phyloP scores from a whole-genome alignment of 2,888 invertebrate species.

The Drosophila tanythrix region DNA sequence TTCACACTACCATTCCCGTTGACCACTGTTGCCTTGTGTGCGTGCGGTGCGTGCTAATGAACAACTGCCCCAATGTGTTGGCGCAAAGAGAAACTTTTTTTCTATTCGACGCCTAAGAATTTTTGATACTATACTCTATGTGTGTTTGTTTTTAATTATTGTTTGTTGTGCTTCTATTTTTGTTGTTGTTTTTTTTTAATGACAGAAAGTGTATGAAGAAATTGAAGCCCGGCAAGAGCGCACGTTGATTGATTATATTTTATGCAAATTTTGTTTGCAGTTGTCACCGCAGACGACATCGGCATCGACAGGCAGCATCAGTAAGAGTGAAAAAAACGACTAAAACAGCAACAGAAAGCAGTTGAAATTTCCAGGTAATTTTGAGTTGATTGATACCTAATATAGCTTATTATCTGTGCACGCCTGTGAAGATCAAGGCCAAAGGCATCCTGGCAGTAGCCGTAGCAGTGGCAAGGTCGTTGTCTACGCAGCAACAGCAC shows the following conservation, averaged over 20 bases:
- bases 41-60: slow-evolving; percentile 62
- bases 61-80: slow-evolving; percentile 45
- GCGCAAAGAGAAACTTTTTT: slow-evolving; percentile 73
- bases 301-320: not conserved
- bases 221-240: slow-evolving; percentile 59
- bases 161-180: slow-evolving; percentile 26
- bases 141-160: slow-evolving; percentile 31
- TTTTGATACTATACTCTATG: slow-evolving; percentile 39
- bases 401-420: slow-evolving; percentile 15
- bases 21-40: slow-evolving; percentile 31
- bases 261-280: slow-evolving; percentile 70
- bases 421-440: slow-evolving; percentile 66
- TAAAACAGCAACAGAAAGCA: not conserved
- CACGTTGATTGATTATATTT: slow-evolving; percentile 52
- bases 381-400: slow-evolving; percentile 7
- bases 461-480: slow-evolving; percentile 42
- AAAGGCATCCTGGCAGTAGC: slow-evolving; percentile 23
- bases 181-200: slow-evolving; percentile 25
- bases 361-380: slow-evolving; percentile 48
- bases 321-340: slow-evolving; percentile 4
- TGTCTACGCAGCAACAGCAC: slow-evolving; percentile 13
- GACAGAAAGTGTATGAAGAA: slow-evolving; percentile 41
- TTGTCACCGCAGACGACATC: slow-evolving; percentile 2
- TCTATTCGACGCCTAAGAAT: slow-evolving; percentile 29
- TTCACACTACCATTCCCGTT: slow-evolving; percentile 5